Conservation (phyloP, 2,888 invertebrate genomes). For the Lymantria dispar region DNA sequence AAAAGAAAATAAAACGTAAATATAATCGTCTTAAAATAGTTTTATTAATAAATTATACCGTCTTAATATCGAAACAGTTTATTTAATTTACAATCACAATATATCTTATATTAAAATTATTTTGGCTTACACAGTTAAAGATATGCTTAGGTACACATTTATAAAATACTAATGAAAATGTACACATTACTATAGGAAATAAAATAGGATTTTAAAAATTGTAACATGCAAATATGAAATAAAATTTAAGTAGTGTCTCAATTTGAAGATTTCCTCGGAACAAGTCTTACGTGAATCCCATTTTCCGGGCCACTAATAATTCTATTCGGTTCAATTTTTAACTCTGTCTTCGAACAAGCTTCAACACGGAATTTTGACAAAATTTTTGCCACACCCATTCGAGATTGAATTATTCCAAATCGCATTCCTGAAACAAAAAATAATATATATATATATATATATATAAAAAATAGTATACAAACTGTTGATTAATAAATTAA, state of each 20-base stretch:
- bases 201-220: too few species aligned
- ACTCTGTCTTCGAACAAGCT: slow-evolving; percentile 30
- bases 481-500: background rate
- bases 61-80: too few species aligned
- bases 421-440: slow-evolving; percentile 45
- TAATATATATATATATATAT: background rate
- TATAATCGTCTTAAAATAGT: too few species aligned
- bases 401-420: slow-evolving; percentile 45
- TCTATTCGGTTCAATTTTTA: slow-evolving; percentile 17
- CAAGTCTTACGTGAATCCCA: background rate
- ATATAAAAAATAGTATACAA: background rate
- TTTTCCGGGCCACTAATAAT: background rate
- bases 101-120: too few species aligned
- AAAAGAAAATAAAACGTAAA: too few species aligned
- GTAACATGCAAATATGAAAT: too few species aligned
- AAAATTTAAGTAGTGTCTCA: background rate
- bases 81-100: too few species aligned
- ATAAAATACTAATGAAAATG: too few species aligned
- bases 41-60: too few species aligned
- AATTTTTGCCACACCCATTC: slow-evolving; percentile 39
- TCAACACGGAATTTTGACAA: slow-evolving; percentile 43
- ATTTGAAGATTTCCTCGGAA: background rate
- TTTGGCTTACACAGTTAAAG: too few species aligned
- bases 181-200: too few species aligned
- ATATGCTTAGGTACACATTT: too few species aligned